A percentile compares a stretch with the other conserved stretches of the same genome.
phyloP scores from a whole-genome alignment of 2,888 invertebrate species.

The Drosophila neotestacea region DNA sequence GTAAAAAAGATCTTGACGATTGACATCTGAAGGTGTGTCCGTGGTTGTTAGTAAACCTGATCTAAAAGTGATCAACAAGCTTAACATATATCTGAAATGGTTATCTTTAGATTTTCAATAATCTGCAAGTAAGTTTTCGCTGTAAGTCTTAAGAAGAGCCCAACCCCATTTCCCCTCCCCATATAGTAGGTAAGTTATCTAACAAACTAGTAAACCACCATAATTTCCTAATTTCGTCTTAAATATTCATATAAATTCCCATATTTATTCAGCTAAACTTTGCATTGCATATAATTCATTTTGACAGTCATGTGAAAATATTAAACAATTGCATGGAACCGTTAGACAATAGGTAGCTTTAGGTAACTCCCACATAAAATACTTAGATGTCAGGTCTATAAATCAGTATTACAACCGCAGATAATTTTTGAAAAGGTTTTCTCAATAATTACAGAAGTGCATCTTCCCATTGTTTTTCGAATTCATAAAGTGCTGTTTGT shows the following conservation, averaged over 20 bases:
- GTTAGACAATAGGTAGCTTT: slow-evolving; percentile 29
- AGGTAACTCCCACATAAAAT: slow-evolving; percentile 38
- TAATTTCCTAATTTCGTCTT: slow-evolving; percentile 20
- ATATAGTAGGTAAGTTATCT: neutral
- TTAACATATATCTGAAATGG: too few relatives aligned
- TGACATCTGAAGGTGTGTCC: neutral
- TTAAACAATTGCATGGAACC: slow-evolving; percentile 60
- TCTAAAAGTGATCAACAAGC: too few relatives aligned
- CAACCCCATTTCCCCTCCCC: too few relatives aligned
- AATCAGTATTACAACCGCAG: slow-evolving; percentile 1
- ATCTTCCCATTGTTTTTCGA: neutral
- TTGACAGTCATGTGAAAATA: slow-evolving; percentile 66
- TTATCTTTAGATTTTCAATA: too few relatives aligned
- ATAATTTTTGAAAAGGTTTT: slow-evolving; percentile 2
- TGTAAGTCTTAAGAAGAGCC: too few relatives aligned
- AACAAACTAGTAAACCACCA: neutral
- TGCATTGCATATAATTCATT: slow-evolving; percentile 51
- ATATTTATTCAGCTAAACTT: slow-evolving; percentile 39
- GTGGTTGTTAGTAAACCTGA: neutral
- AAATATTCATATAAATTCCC: slow-evolving; percentile 33
- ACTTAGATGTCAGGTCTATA: slow-evolving; percentile 14
- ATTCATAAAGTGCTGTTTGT: slow-evolving; percentile 1
- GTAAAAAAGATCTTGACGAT: neutral
- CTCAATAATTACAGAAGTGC: slow-evolving; percentile 1
- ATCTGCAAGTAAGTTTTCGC: too few relatives aligned